Conservation (phyloP, 2,888 invertebrate genomes). For the Prosopocoilus inquinatus region DNA sequence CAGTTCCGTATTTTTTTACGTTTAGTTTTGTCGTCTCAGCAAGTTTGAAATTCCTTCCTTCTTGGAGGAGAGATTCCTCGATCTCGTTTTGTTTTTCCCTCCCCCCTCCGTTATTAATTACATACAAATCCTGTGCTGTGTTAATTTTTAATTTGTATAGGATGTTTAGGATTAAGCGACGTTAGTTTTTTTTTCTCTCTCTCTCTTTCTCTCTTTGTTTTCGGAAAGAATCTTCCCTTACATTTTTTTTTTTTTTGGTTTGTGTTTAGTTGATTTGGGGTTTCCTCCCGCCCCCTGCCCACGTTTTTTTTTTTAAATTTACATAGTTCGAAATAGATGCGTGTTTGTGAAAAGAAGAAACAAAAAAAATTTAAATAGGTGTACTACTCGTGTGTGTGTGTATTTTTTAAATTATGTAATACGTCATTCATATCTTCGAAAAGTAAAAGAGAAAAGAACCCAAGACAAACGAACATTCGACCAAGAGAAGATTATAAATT, state of each 20-base stretch:
- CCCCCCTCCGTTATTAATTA: not conserved
- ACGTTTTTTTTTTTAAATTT: no score
- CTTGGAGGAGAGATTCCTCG: not conserved
- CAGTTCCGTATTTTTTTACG: conserved; percentile 3
- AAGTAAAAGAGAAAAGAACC: no score
- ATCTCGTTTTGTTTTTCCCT: conserved; percentile 17
- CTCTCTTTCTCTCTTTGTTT: no score
- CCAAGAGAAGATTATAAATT: conserved; percentile 36
- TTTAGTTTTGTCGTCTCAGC: not conserved
- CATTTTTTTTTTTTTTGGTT: no score
- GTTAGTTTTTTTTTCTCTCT: no score
- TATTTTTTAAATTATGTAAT: not conserved
- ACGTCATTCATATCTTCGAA: conserved; percentile 13
- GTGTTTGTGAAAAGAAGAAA: not conserved
- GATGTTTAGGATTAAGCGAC: not conserved
- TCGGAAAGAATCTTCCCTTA: no score
- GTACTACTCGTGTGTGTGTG: not conserved
- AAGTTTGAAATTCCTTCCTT: no score
- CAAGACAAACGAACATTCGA: conserved; percentile 30
- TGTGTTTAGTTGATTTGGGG: no score
- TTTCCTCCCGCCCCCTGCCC: no score
- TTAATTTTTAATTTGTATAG: conserved; percentile 17
- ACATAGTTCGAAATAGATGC: not conserved
- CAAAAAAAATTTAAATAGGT: not conserved
- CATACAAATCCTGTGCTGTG: conserved; percentile 13